Base-by-base conservation (phyloP, 1,140 invertebrate genomes). In the Drosophila rhopaloa region DNA sequence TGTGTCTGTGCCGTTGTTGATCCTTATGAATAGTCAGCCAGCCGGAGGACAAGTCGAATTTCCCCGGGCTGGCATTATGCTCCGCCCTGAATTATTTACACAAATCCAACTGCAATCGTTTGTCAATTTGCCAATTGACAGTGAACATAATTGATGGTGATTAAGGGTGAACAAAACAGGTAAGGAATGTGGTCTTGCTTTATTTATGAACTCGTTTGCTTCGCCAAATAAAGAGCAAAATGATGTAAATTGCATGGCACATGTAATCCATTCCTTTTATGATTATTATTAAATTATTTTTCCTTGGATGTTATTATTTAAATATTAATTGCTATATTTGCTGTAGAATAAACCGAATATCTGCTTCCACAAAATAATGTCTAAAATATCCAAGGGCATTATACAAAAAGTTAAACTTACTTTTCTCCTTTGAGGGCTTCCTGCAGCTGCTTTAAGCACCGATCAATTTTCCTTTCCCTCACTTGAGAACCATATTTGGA, bases 401-500 rank as follows among this genome's bases (percentile, higher is more conserved):
- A 29, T 7, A 32, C 2, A 32, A 32, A 1, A 2, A 1, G 1
- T 7, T 32, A 32, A 32, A 76, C 83, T 83, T 55, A 86, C 83
- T 76, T 88, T 53, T 50, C 50, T 11, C 19, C 13, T 38, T 72
- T 74, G 51, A 88, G 81, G 2, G 80, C 85, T 16, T 91, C 76
- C 40, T 91, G 79, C 37, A 91, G 29, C 57, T 91, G 90, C 16
- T 81, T 88, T 6, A 91, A 57, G 27, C 90, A 91, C 2, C 90
- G 88, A 73, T 90, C 90, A 29, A 91, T 91, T 54, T 91, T 91
- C 0, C 90, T 76, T 9, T 86, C 81, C 13, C 90, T 83, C 41
- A 91, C 90, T 29, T 91, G 90, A 0, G 90, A 91, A 1, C 90
- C 90, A 19, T 91, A 91, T n/a, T 89, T 88, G 14, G 84, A 88